Evolutionary conservation across 2,797 vertebrate species (phyloP).

Genomic region (Crax fasciolata): DNA sequence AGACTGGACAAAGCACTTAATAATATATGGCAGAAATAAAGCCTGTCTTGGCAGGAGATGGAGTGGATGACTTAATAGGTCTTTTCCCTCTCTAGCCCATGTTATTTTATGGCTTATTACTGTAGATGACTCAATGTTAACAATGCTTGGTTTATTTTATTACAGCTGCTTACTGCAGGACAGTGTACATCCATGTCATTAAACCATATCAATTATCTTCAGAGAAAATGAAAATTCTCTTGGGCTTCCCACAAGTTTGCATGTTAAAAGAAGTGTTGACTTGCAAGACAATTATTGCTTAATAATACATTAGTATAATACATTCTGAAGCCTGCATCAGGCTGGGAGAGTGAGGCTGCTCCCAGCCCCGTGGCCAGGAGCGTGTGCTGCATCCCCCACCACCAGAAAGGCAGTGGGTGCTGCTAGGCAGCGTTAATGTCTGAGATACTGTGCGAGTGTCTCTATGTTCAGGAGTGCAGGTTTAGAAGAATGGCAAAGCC

Average conservation of each 20-base stretch:
- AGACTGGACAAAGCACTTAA: slow-evolving; percentile 40
- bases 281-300: not conserved
- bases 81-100: slow-evolving; percentile 28
- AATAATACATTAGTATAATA: not conserved
- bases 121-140: slow-evolving; percentile 46
- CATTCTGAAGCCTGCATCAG: not conserved
- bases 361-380: not conserved
- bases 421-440: not conserved
- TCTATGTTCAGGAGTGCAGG: not conserved
- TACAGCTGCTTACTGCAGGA: not conserved
- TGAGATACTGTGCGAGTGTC: not conserved
- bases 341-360: not conserved
- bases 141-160: slow-evolving; percentile 26
- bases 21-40: slow-evolving; percentile 53
- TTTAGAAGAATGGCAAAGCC: not conserved
- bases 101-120: slow-evolving; percentile 37
- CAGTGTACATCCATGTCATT: not conserved
- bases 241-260: not conserved
- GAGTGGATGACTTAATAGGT: slow-evolving; percentile 43
- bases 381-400: not conserved
- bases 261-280: not conserved
- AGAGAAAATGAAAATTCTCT: not conserved
- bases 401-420: not conserved
- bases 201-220: not conserved
- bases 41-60: slow-evolving; percentile 44